Conservation (phyloP, 2,113 vertebrate species). For the Parus major region DNA sequence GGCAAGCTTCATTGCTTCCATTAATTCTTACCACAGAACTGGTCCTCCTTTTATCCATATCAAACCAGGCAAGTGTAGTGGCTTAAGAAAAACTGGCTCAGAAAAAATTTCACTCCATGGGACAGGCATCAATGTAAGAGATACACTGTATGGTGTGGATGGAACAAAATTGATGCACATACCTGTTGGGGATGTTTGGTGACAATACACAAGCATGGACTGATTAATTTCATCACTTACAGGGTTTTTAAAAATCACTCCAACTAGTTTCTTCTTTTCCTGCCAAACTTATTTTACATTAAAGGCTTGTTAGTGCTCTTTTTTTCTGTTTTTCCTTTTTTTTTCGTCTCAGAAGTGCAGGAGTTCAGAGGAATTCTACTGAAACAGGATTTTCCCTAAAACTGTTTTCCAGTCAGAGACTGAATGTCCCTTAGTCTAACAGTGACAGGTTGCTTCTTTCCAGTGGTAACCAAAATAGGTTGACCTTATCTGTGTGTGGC, state of each 20-base stretch:
- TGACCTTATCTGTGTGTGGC: not conserved
- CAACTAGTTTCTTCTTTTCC: not conserved
- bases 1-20: not conserved
- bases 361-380: not conserved
- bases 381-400: not conserved
- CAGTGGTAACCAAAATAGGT: not conserved
- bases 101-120: not conserved
- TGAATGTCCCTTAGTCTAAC: not conserved
- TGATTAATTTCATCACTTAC: not conserved
- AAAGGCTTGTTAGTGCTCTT: not conserved
- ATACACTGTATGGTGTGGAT: fast-evolving
- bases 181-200: not conserved
- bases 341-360: not conserved
- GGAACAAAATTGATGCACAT: not conserved
- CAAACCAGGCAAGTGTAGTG: not conserved
- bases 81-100: not conserved
- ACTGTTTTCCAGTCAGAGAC: not conserved
- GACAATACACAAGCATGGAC: not conserved
- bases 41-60: not conserved
- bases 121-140: not conserved
- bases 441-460: not conserved
- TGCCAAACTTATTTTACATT: not conserved
- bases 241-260: not conserved
- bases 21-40: not conserved
- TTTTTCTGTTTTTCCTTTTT: not conserved